Conservation (phyloP, 2,797 vertebrate genomes). For the Phalanger gymnotis region DNA sequence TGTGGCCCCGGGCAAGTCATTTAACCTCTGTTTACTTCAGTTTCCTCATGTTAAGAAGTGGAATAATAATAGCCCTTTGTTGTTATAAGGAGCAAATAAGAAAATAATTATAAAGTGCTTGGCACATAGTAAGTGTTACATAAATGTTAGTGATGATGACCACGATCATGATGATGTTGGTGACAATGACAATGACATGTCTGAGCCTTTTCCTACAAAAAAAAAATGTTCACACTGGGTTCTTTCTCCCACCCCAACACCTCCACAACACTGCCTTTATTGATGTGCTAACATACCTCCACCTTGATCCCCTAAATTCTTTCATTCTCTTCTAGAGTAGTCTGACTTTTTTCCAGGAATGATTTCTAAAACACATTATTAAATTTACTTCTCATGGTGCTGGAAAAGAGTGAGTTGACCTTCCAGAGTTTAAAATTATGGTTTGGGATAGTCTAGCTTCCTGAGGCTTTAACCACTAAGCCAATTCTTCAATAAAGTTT, state of each 20-base stretch:
- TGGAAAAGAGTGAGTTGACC: conserved; percentile 37
- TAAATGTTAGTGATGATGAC: not conserved
- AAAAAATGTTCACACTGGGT: not conserved
- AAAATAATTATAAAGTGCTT: too few relatives aligned
- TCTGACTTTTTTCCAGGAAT: conserved; percentile 25
- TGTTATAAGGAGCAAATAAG: too few relatives aligned
- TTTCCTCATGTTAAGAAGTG: not conserved
- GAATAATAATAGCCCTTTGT: not conserved
- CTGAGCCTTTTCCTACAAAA: not conserved
- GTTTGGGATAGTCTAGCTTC: conserved; percentile 37
- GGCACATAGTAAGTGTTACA: not conserved
- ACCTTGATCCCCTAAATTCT: not conserved
- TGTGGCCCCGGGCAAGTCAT: not conserved
- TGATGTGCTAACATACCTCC: not conserved
- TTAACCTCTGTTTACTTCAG: not conserved
- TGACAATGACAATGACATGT: too few relatives aligned
- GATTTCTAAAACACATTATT: too few relatives aligned
- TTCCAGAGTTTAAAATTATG: conserved; percentile 46
- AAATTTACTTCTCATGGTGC: too few relatives aligned
- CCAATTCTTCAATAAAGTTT: conserved; percentile 23
- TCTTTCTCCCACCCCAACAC: not conserved
- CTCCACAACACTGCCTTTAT: not conserved
- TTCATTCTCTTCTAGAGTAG: not conserved
- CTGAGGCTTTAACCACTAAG: conserved; percentile 46
- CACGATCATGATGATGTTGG: too few relatives aligned